Base-by-base conservation (phyloP, 1,140 invertebrate genomes). In the Dreissena polymorpha region DNA sequence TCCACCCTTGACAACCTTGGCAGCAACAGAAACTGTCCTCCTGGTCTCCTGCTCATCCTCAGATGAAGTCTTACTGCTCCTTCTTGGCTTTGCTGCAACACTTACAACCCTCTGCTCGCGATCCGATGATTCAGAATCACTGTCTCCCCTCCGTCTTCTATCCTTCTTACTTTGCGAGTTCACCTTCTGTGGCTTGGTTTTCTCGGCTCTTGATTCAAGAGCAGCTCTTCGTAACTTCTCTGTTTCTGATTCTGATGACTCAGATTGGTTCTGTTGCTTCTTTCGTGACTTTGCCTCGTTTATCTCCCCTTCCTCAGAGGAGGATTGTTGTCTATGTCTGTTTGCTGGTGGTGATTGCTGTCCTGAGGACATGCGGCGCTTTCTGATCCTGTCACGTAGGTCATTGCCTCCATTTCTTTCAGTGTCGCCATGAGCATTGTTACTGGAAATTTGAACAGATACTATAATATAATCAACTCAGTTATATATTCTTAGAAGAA, bases 181-280 rank as follows among this genome's bases (percentile, higher is more conserved):
- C 39, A 5, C 39, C 18, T n/a, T 69, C 29, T 27, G 8, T 8
- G 18, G 14, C 25, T 68, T 5, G 67, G n/a, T 18, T 21, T 16
- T 39, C 21, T 68, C 49, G 25, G 71, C 50, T 67, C 65, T 29
- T 2, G 79, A 82, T 12, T 70, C 79, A 13, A 82, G 60, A 13
- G 79, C 79, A n/a, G 63, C 79, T 73, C 71, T 63, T 14, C 79
- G 57, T 18, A 82, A 25, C 51, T 68, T 82, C 21, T 82, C 79
- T 25, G 71, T 82, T 18, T 81, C 78, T 0, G 78, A 81, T 14
- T 82, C 79, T 16, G 71, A 74, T 2, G 60, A 16, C 13, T 63
- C 68, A 23, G 55, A n/a, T 5, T 50, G 18, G 49, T 57, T 29
- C 13, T 67, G 60, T 7, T 64, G 57, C 53, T 72, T 65, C 27